Base-by-base conservation (phyloP, 2,113 vertebrate species). In the Pelmatolapia mariae region DNA sequence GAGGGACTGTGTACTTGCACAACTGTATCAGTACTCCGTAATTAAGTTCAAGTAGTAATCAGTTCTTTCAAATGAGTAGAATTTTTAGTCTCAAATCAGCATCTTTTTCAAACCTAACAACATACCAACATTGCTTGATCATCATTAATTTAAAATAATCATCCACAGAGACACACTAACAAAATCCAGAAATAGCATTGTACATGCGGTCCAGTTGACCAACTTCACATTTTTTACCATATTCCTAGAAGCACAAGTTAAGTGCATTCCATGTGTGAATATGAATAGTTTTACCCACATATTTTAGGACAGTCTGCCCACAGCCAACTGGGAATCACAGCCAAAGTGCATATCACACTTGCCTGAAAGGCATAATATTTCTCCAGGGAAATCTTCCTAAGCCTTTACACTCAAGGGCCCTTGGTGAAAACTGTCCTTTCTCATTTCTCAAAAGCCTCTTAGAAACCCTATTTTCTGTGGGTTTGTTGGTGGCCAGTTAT, bases 261-360 rank as follows among this genome's bases (percentile, higher is more conserved):
- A 47, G 71, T 57, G 40, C 24, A 84, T 40, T 56, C 13, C 8
- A 12, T 54, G 47, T 68, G 16, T 56, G 57, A 80, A 66, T 80
- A 43, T 56, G 59, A 82, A 89, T 80, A 53, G 24, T 76, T 83
- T 54, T 7, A 50, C 26, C 11, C 45, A 45, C 24, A 45, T 47
- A 52, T 87, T 47, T 76, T 78, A 66, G 52, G 22, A 56, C 22
- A 71, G 31, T 56, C 38, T 78, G 24, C 50, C 18, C 53, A 29
- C 57, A 11, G 19, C 76, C 86, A 85, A 56, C 80, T 81, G 84
- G 87, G 80, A 88, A 80, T 82, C 22, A 12, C 33, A 85, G 47
- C 36, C 80, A 91, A 86, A 87, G 89, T 52, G 68, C 78, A 86
- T 7, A 87, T 86, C 78, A 89, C 80, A 91, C 15, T 76, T 90